Percentiles rank a stretch among this genome's conserved stretches.
phyloP scores from a whole-genome alignment of 2,113 vertebrate species.

The Epinephelus lanceolatus region DNA sequence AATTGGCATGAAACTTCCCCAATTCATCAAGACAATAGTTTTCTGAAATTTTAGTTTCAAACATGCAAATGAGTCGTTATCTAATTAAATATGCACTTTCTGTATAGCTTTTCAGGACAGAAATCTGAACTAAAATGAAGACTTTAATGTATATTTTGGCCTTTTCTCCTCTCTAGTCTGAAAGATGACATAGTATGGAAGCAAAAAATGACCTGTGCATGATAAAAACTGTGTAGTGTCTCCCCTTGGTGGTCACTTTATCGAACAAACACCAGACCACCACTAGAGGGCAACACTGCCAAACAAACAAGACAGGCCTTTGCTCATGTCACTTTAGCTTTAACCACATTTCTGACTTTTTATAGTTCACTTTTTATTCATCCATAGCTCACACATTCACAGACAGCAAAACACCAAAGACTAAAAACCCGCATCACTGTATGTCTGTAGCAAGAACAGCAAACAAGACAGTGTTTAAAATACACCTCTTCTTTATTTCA shows the following conservation, averaged over 20 bases:
- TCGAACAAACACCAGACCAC: not conserved
- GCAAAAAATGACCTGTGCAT: no score
- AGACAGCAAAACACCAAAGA: not conserved
- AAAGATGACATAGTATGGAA: no score
- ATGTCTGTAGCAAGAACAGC: not conserved
- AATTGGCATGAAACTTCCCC: no score
- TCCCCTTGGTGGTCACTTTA: not conserved
- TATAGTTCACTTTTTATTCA: not conserved
- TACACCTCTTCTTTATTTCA: constrained; percentile 79
- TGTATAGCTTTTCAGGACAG: no score
- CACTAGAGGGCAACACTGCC: constrained; percentile 55
- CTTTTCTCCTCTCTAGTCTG: no score
- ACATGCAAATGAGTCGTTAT: no score
- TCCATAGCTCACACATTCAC: not conserved
- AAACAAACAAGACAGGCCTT: constrained; percentile 1
- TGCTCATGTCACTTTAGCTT: not conserved
- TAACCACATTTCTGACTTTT: not conserved
- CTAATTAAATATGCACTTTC: no score
- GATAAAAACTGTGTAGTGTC: no score
- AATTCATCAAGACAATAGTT: no score
- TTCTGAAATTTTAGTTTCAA: no score
- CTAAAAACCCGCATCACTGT: not conserved
- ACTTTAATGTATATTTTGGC: no score
- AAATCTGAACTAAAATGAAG: no score
- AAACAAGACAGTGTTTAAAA: constrained; percentile 50